Base-by-base conservation (phyloP, 2,113 vertebrate species). In the Chauna torquata region DNA sequence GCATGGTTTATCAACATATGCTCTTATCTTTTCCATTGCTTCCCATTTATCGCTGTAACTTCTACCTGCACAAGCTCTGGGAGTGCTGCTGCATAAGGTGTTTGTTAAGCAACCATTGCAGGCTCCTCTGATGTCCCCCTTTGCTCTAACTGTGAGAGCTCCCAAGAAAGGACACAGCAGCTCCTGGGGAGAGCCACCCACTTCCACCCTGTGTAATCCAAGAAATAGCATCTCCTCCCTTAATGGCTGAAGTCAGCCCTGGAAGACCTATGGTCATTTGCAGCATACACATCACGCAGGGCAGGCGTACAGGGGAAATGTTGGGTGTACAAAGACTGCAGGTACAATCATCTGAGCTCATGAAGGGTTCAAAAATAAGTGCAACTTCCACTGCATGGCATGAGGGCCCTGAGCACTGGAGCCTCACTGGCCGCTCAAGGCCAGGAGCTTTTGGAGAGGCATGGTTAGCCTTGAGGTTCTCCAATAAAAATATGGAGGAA, bases 221-320 rank as follows among this genome's bases (percentile, higher is more conserved):
- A 58, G 65, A n/a, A n/a, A 12, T 45, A 1, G 5, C 38, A 30
- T 27, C 22, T 55, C 44, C 59, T 78, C 65, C 27, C 14, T 4
- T 0, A 1, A 0, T 6, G 34, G 45, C 55, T 2, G 2, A 16
- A 12, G 40, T 23, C 74, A 92, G n/a, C 45, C 38, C 58, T 11
- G n/a, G 54, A 45, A 79, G 24, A 40, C n/a, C 20, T 61, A 0
- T 7, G 24, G 32, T 1, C 0, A 0, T 3, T 19, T 9, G 22
- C 44, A 54, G 42, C n/a, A 19, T 36, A 22, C 1, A 3, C 0
- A 0, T 30, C 40, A 22, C 18, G 20, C 50, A 8, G 15, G 40
- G 16, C 28, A 3, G 1, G 7, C 2, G 22, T 28, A 16, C 42
- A 45, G 44, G 15, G 72, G 64, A 45, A 38, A 34, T 0, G 0